These are phyloP conservation scores for Arbacia lixula DNA, from an alignment of 53 echinoderm and acorn worm species.

Conservation along the genomic window DNA sequence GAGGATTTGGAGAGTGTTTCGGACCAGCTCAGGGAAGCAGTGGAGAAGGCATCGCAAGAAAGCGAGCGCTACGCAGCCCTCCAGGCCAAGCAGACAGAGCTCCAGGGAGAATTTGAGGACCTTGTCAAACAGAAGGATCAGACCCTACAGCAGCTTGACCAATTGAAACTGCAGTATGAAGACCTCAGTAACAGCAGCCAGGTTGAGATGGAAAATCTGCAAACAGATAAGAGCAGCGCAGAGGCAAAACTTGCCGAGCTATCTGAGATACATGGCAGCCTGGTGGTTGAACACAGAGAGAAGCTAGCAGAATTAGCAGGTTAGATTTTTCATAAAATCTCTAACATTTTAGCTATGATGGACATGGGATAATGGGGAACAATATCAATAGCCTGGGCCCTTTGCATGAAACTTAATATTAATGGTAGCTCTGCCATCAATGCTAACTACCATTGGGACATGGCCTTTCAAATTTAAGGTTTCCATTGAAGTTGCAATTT, in stretches of 20 bases:
- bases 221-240: not conserved
- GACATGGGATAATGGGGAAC: too few species aligned
- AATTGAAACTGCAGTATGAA: constrained; percentile 50
- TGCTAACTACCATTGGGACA: too few species aligned
- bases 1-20: constrained; percentile 77
- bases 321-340: too few species aligned
- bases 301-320: constrained; percentile 33
- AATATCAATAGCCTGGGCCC: too few species aligned
- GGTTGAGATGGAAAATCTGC: not conserved
- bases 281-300: constrained; percentile 26
- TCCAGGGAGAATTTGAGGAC: constrained; percentile 52
- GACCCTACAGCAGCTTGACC: constrained; percentile 30
- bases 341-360: too few species aligned
- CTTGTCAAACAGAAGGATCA: constrained; percentile 60
- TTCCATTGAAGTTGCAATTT: too few species aligned
- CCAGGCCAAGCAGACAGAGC: constrained; percentile 30
- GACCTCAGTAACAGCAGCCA: constrained; percentile 22
- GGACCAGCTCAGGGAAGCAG: constrained; percentile 46
- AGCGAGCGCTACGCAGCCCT: constrained; percentile 57
- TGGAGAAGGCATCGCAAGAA: constrained; percentile 54
- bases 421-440: too few species aligned
- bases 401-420: too few species aligned
- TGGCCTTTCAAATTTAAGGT: too few species aligned
- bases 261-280: not conserved
- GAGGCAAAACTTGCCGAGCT: constrained; percentile 3